Conservation (phyloP, 2,113 vertebrate species). For the Willisornis vidua region DNA sequence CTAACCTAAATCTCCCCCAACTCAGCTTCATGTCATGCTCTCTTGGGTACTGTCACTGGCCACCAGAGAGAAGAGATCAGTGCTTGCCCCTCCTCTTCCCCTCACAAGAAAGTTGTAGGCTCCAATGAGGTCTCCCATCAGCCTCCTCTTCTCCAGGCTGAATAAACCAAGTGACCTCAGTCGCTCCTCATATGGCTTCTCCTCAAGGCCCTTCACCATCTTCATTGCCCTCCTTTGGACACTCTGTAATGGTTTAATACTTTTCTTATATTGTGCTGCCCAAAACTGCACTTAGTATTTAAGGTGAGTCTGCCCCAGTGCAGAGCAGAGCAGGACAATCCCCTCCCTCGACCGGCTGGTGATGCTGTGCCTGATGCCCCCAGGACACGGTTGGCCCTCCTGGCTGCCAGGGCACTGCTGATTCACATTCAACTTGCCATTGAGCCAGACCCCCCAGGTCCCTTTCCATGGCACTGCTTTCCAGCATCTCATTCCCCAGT, state of each 20-base stretch:
- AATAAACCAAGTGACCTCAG: not conserved
- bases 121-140: not conserved
- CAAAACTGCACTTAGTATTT: rapidly evolving
- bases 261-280: rapidly evolving
- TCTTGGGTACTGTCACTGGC: rapidly evolving
- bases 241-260: not conserved
- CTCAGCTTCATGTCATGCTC: not conserved
- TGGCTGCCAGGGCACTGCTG: not conserved
- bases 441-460: rapidly evolving
- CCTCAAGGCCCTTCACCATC: not conserved
- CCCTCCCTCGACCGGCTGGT: rapidly evolving
- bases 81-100: not conserved
- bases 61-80: not conserved
- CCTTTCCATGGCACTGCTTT: rapidly evolving
- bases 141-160: not conserved
- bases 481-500: not conserved
- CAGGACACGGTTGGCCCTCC: rapidly evolving
- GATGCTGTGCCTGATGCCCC: not conserved
- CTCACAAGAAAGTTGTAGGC: rapidly evolving
- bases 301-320: rapidly evolving
- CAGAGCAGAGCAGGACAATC: not conserved
- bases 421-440: rapidly evolving
- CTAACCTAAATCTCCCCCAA: not conserved
- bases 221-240: not conserved
- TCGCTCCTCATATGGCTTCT: rapidly evolving